Evolutionary conservation across 2,797 vertebrate genomes (phyloP).

Genomic region (Setipinna tenuifilis): DNA sequence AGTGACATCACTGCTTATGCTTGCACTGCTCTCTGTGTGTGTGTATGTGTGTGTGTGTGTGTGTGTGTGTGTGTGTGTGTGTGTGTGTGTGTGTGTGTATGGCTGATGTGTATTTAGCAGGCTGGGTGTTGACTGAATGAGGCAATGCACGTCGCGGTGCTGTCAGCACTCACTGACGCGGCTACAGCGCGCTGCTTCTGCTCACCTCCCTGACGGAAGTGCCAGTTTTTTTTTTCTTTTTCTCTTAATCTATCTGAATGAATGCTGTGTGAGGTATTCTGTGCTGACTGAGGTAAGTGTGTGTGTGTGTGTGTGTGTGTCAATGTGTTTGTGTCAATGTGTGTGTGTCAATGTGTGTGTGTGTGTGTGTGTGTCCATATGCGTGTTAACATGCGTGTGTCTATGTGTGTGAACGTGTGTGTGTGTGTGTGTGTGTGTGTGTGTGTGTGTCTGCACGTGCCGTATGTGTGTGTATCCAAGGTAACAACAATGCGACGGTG

Average conservation of each 20-base stretch:
- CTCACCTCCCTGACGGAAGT: conserved; percentile 8
- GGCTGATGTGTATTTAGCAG: too few species aligned
- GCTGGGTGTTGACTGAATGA: too few species aligned
- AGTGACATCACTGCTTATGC: neutral
- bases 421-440: too few species aligned
- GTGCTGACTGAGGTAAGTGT: neutral
- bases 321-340: neutral
- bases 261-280: neutral
- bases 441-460: too few species aligned
- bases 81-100: too few species aligned
- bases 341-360: neutral
- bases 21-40: neutral
- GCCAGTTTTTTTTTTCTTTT: neutral
- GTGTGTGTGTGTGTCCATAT: neutral
- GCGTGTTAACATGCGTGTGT: too few species aligned
- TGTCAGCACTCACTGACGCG: conserved; percentile 11
- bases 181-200: neutral
- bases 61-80: too few species aligned
- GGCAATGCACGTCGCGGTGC: neutral
- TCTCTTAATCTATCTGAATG: neutral
- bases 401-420: too few species aligned
- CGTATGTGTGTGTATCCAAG: too few species aligned
- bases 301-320: neutral
- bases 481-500: too few species aligned
- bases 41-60: too few species aligned